Evolutionary conservation across 2,888 invertebrate species (phyloP), one percentile per base, ranked within the genome.

Genomic region (Cataglyphis livida): DNA sequence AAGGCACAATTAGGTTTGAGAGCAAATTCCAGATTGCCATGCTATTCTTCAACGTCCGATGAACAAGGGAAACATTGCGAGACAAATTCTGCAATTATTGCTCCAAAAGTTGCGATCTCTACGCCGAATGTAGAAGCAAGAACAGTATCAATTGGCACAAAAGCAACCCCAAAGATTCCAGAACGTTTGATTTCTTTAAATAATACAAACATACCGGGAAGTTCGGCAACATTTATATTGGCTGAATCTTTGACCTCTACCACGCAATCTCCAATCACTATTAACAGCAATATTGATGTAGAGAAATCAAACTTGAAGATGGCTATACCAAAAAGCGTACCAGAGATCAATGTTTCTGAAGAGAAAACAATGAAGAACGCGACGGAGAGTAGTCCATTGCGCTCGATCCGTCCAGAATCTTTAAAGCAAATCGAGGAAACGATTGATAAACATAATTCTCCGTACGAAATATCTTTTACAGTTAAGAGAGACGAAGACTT

Each of bases 401-500:
- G 12, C 1, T 68, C 83, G 25, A 71, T 70, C 44, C 51, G 18
- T n/a, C 68, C 65, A 1, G 84, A 32, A n/a, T 83, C 74, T 1
- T n/a, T 88, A 10, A 83, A 71, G 6, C 78, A 83, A 3, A 88
- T 88, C 62, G 87, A 89, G 3, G 85, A 88, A 0, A 32, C 21
- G 5, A 85, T 87, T 4, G 81, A 88, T 0, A 62, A 73, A 21
- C 76, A 70, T 3, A 90, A 90, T 48, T 88, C 92, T 3, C 93
- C 93, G 0, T 90, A 90, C 21, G 88, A 91, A 59, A 83, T 93
- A 0, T 89, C 91, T 0, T n/a, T 93, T n/a, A 83, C 88, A 0
- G 78, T 92, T n/a, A 88, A 90, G 12, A 86, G 78, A 9, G 78
- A 88, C 10, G 82, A 79, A 76, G 64, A 76, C 28, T 41, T 82